Percentiles rank a stretch among this genome's conserved stretches.
phyloP scores from a whole-genome alignment of 2,797 vertebrate genomes.

The Hippoglossus hippoglossus region DNA sequence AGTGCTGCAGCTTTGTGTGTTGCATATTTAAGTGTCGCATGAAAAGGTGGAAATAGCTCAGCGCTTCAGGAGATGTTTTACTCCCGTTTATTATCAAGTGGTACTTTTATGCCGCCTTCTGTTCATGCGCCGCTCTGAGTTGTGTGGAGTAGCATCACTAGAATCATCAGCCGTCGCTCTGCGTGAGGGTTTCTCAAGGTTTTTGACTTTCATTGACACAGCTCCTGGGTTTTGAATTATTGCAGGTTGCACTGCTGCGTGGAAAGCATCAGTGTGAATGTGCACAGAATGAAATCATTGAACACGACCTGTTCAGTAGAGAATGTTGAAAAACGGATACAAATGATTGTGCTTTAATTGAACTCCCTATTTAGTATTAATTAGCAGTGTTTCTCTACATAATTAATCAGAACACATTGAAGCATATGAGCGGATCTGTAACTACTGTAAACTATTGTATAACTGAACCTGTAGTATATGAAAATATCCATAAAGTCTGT shows the following conservation, averaged over 20 bases:
- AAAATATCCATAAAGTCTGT: too few relatives aligned
- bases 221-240: slow-evolving; percentile 36
- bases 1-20: slow-evolving; percentile 27
- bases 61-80: slow-evolving; percentile 20
- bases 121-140: slow-evolving; percentile 22
- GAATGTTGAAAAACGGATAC: neutral
- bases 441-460: neutral
- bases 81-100: slow-evolving; percentile 29
- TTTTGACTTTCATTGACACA: slow-evolving; percentile 18
- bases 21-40: slow-evolving; percentile 18
- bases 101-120: slow-evolving; percentile 25
- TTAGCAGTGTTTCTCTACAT: neutral
- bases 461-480: too few relatives aligned
- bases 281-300: slow-evolving; percentile 6
- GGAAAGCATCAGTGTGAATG: neutral
- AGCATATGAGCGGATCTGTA: neutral
- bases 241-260: neutral
- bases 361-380: neutral
- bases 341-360: neutral
- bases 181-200: slow-evolving; percentile 9
- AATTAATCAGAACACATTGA: neutral
- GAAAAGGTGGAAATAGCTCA: slow-evolving; percentile 30
- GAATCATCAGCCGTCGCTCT: neutral
- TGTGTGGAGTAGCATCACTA: neutral
- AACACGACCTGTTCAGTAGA: neutral